These are phyloP conservation scores for Lepidotrigona ventralis DNA, from an alignment of 1,140 invertebrate species.

Conservation along the genomic window DNA sequence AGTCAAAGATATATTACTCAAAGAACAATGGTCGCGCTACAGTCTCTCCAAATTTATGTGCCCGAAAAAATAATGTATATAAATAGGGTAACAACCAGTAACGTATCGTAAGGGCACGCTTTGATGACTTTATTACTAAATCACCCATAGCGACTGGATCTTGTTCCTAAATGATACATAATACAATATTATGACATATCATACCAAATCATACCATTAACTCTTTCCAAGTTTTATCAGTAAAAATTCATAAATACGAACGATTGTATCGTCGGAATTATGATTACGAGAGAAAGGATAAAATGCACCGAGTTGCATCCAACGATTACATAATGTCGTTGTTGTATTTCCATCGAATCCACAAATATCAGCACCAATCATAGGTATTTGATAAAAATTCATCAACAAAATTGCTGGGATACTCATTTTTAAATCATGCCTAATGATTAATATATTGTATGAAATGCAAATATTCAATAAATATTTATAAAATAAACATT, in stretches of 20 bases:
- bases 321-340: conserved; percentile 86
- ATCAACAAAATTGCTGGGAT: conserved; percentile 87
- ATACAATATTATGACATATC: conserved; percentile 10
- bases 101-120: conserved; percentile 83
- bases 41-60: conserved; percentile 85
- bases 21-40: conserved; percentile 90
- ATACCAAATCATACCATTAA: background rate
- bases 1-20: conserved; percentile 82
- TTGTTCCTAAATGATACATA: conserved; percentile 83
- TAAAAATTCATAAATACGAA: conserved; percentile 73
- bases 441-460: conserved; percentile 45
- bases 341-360: conserved; percentile 92
- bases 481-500: conserved; percentile 64
- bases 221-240: background rate
- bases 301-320: conserved; percentile 92
- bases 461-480: background rate
- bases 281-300: conserved; percentile 94
- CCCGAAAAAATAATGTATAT: conserved; percentile 90
- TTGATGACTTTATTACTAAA: conserved; percentile 83
- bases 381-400: conserved; percentile 91
- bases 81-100: conserved; percentile 91
- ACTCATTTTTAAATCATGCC: conserved; percentile 76
- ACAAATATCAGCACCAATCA: conserved; percentile 95
- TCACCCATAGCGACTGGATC: conserved; percentile 88
- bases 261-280: conserved; percentile 87